These are phyloP conservation scores for Muscicapa comitata DNA, from an alignment of 2,797 vertebrate genomes.

Conservation along the genomic window DNA sequence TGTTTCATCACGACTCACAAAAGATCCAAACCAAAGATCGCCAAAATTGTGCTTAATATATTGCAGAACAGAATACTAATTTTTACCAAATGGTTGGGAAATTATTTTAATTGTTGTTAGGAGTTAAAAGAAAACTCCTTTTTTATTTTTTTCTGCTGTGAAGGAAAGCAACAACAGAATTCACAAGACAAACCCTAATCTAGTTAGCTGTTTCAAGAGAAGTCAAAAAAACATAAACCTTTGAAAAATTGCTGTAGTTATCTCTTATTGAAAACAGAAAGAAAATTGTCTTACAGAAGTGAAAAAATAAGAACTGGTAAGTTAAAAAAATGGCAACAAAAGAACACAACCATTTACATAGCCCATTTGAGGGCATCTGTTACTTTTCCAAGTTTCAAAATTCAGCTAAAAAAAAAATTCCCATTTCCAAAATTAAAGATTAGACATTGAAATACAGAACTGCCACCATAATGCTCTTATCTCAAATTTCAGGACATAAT, in stretches of 20 bases:
- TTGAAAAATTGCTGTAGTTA: not conserved
- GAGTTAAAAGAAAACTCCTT: not conserved
- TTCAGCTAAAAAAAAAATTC: not conserved
- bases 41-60: not conserved
- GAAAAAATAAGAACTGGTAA: not conserved
- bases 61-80: not conserved
- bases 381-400: not conserved
- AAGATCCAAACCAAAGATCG: not conserved
- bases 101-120: not conserved
- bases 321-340: not conserved
- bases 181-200: fast-evolving
- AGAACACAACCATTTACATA: not conserved
- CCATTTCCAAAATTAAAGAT: not conserved
- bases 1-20: not conserved
- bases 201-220: not conserved
- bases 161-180: not conserved
- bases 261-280: not conserved
- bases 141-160: not conserved
- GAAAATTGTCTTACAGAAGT: not conserved
- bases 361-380: fast-evolving
- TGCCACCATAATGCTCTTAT: not conserved
- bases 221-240: not conserved
- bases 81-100: not conserved
- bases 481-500: not conserved
- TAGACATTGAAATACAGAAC: not conserved